phyloP scores from a whole-genome alignment of 2,888 invertebrate species.

The Eurois occulta region DNA sequence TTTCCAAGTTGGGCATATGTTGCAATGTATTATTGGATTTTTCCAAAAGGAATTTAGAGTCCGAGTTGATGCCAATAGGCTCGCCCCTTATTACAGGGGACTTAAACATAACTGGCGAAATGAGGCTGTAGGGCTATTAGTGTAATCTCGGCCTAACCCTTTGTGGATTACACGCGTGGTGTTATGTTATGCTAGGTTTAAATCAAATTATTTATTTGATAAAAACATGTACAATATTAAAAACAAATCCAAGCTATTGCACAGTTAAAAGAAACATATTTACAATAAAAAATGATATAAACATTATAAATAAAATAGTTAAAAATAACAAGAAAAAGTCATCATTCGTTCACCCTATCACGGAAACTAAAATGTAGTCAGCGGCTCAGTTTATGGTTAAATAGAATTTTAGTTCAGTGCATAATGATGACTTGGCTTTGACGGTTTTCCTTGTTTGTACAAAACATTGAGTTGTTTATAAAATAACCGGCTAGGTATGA shows the following conservation, averaged over 20 bases:
- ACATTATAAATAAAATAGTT: too few relatives aligned
- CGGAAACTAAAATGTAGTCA: not conserved
- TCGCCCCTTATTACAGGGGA: not conserved
- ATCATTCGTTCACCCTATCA: too few relatives aligned
- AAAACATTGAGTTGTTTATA: constrained; percentile 8
- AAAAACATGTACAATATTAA: too few relatives aligned
- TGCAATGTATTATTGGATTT: not conserved
- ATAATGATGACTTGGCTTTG: not conserved
- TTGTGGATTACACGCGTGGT: not conserved
- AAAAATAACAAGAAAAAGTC: too few relatives aligned
- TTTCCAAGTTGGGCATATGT: not conserved
- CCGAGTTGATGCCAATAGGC: not conserved
- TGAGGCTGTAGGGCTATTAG: not conserved
- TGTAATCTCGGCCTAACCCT: not conserved
- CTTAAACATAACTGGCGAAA: not conserved
- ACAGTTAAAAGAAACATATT: too few relatives aligned
- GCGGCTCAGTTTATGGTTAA: not conserved
- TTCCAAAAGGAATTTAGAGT: not conserved
- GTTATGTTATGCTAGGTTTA: not conserved
- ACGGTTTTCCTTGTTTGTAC: constrained; percentile 33
- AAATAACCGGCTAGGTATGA: constrained; percentile 27
- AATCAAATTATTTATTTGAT: too few relatives aligned
- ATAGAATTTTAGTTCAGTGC: not conserved
- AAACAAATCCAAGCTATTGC: too few relatives aligned
- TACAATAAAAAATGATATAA: too few relatives aligned